Conservation (phyloP, 1,140 invertebrate species). For the Agrypnia vestita region DNA sequence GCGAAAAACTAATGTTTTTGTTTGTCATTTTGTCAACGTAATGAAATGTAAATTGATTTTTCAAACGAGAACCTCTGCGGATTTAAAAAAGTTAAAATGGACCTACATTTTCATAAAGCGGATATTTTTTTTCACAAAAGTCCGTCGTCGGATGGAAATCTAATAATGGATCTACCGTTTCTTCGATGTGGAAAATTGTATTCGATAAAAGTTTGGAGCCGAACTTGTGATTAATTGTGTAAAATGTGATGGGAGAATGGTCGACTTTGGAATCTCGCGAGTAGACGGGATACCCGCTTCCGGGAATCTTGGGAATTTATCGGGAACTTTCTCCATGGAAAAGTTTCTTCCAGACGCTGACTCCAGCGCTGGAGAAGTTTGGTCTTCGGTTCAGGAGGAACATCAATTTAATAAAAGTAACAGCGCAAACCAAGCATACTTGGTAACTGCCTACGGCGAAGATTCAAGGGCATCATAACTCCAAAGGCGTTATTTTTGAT, state of each 20-base stretch:
- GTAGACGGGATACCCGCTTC: background rate
- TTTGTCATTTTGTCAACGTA: no score
- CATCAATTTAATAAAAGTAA: background rate
- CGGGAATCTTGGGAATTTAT: background rate
- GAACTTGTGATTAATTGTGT: conserved; percentile 17
- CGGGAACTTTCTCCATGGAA: conserved; percentile 7
- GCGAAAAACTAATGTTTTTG: background rate
- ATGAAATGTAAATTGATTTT: no score
- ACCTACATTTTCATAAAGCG: no score
- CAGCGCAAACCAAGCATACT: no score
- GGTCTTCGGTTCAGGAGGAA: background rate
- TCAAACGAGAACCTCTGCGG: no score
- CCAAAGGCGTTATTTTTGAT: no score
- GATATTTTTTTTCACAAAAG: background rate
- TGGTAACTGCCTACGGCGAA: no score
- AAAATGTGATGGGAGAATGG: background rate
- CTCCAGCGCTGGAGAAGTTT: background rate
- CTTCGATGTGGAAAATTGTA: conserved; percentile 6
- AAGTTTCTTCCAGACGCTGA: background rate
- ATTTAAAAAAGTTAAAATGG: no score
- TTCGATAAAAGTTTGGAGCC: background rate
- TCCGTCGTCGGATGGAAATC: background rate
- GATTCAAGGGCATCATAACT: no score
- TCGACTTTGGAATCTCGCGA: background rate
- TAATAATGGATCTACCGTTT: conserved; percentile 1